Base-by-base conservation (phyloP, 2,113 vertebrate genomes). In the Rhodinocichla rosea region DNA sequence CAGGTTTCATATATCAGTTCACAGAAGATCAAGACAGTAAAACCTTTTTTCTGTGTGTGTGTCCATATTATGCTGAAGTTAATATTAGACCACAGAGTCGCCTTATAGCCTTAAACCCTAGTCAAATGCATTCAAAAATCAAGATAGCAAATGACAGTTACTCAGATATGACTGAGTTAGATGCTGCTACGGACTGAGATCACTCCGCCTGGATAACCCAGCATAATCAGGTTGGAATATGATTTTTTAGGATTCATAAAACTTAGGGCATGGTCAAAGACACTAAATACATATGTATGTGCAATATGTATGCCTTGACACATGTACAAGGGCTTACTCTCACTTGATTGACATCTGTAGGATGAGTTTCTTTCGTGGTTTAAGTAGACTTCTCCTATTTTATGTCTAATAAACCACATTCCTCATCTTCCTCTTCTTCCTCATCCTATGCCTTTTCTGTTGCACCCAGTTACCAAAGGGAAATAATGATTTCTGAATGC, bases 31-130 rank as follows among this genome's bases (percentile, higher is more conserved):
- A 87, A 84, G 10, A 44, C 15, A 82, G 6, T 9, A 44, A n/a
- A 10, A 47, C 0, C 3, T 63, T 4, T 44, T 35, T 19, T 42
- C 13, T 6, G 20, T 23, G 3, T 20, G 3, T 14, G 8, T 50
- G 15, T 40, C 26, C 8, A 28, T 47, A 22, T 50, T 64, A 56
- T n/a, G 4, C 7, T 70, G 39, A 44, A 65, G 30, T n/a, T 62
- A 18, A n/a, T 56, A 55, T 63, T 89, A 78, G 12, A 56, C 7
- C 35, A 50, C 7, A 69, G 11, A 89, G 8, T 13, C 83, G 11
- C 1, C 27, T 81, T 35, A n/a, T 35, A 12, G 4, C 19, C 24
- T 52, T 85, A 35, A 87, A 74, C n/a, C 14, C 17, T 59, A 6
- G 8, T 33, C 35, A 75, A 57, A 69, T 20, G 14, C 19, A 35